Base-by-base conservation (phyloP, 2,113 vertebrate genomes). In the Paramisgurnus dabryanus region DNA sequence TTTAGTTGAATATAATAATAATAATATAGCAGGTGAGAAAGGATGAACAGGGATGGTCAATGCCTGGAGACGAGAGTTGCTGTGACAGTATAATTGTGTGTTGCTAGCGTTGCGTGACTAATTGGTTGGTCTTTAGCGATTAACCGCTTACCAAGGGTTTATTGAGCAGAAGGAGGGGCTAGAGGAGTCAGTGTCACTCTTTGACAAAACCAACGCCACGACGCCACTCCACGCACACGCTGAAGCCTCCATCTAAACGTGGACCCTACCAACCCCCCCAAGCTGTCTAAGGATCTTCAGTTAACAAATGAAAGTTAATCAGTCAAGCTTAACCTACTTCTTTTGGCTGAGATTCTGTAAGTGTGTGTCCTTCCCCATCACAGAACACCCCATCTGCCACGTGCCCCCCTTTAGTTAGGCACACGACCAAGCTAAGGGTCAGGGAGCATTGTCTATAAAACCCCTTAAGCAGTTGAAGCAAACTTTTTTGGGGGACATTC, bases 271-370 rank as follows among this genome's bases (percentile, higher is more conserved):
- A 40, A 22, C 75, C 45, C 27, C 78, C 76, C 18, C 67, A 45
- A 78, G 67, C 64, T 74, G 43, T 49, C 61, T 27, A 10, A 50
- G 45, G 60, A 65, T 39, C 61, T n/a, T 17, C 43, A 57, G 69
- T 63, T 11, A 17, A 64, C 85, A 84, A 90, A 91, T 22, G 87
- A 92, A 92, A 91, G 88, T 92, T 91, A 92, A 93, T 92, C 88
- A 85, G 86, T 83, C 69, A 85, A 86, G 87, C 87, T 92, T 89
- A 89, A 90, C 89, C 91, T 90, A 90, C 87, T 89, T 88, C 79
- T 47, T 79, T 75, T 81, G 57, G 57, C 17, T 61, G 17, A 50
- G 49, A 47, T 58, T 67, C 34, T 72, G 15, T 5, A 12, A 73
- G 61, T 65, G 53, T 64, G 45, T 61, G 69, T 73, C 34, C 18